A percentile compares a stretch with the other conserved stretches of the same genome.
These are phyloP conservation scores for Sesamia nonagrioides DNA, from an alignment of 1,140 invertebrate genomes.

Conservation along the genomic window DNA sequence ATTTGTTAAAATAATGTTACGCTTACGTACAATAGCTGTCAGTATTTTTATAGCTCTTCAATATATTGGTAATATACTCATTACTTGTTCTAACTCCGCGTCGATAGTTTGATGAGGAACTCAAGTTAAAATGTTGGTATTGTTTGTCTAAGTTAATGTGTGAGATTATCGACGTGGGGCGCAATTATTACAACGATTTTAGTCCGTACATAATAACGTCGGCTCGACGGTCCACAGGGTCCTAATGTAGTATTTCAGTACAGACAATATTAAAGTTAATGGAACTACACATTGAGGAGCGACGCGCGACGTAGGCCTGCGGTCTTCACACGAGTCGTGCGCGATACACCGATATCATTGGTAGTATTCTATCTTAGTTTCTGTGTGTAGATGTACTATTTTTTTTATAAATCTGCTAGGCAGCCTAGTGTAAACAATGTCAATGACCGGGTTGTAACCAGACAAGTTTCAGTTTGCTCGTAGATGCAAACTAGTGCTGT, in stretches of 20 bases:
- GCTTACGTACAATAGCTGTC: conserved; percentile 67
- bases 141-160: conserved; percentile 36
- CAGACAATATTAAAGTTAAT: conserved; percentile 64
- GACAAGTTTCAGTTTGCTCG: conserved; percentile 50
- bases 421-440: conserved; percentile 54
- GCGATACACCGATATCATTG: conserved; percentile 51
- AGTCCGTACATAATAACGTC: conserved; percentile 70
- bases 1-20: conserved; percentile 62
- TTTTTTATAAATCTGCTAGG: conserved; percentile 33
- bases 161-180: conserved; percentile 41
- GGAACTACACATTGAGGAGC: conserved; percentile 17
- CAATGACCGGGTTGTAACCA: conserved; percentile 62
- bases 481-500: conserved; percentile 50
- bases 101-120: conserved; percentile 36
- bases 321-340: conserved; percentile 51
- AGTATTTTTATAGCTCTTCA: conserved; percentile 38
- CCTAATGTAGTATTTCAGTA: conserved; percentile 72
- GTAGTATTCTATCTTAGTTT: conserved; percentile 37
- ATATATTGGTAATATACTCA: conserved; percentile 32
- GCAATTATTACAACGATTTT: conserved; percentile 75
- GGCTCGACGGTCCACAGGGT: conserved; percentile 76
- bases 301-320: conserved; percentile 2
- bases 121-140: conserved; percentile 33
- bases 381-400: conserved; percentile 62
- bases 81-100: conserved; percentile 1